phyloP scores from a whole-genome alignment of 2,113 vertebrate species.

The Echinops telfairi region DNA sequence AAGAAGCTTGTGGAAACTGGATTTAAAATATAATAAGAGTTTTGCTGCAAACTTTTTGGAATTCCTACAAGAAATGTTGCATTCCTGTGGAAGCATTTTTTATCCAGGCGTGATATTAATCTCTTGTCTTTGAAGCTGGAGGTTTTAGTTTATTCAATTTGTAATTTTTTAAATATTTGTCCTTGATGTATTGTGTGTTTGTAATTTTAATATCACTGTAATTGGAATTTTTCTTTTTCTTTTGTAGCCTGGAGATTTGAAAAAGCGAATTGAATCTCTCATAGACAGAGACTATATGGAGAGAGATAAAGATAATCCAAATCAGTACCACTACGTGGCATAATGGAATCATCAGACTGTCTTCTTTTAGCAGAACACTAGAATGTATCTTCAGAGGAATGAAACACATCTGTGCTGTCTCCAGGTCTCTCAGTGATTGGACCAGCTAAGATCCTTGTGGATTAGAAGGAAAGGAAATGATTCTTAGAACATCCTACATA shows the following conservation, averaged over 20 bases:
- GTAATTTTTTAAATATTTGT: background rate
- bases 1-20: too few species aligned
- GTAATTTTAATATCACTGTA: constrained; percentile 2
- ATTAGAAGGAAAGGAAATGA: constrained; percentile 68
- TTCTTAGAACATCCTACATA: constrained; percentile 64
- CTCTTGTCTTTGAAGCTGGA: background rate
- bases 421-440: constrained; percentile 72
- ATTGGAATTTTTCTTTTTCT: constrained; percentile 48
- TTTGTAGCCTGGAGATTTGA: constrained; percentile 95
- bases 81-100: background rate
- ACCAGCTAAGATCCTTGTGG: constrained; percentile 79
- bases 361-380: constrained; percentile 64
- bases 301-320: constrained; percentile 96
- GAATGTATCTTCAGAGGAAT: constrained; percentile 75
- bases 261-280: constrained; percentile 98
- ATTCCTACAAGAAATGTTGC: background rate
- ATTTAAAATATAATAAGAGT: too few species aligned
- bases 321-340: constrained; percentile 98
- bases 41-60: too few species aligned
- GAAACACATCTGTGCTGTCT: constrained; percentile 71
- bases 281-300: constrained; percentile 99
- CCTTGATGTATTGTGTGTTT: background rate
- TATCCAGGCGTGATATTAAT: background rate
- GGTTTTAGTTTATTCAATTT: too few species aligned
- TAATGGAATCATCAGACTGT: constrained; percentile 82